These are phyloP conservation scores for Prunella strophiata DNA, from an alignment of 2,797 vertebrate genomes.

Conservation along the genomic window DNA sequence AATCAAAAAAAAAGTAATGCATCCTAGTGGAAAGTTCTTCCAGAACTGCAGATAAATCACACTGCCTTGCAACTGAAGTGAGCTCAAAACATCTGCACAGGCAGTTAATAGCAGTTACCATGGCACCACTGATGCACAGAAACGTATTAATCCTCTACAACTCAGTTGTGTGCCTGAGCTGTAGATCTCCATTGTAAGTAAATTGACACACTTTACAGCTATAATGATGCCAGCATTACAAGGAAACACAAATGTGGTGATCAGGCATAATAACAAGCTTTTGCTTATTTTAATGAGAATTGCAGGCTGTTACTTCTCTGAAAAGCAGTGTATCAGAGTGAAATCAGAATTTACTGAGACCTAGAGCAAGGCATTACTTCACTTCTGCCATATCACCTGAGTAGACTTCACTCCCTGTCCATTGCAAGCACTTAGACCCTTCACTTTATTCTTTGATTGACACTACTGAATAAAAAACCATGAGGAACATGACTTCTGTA, in stretches of 20 bases:
- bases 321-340: background rate
- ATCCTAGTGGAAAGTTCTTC: background rate
- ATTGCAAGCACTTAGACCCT: background rate
- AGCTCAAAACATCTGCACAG: background rate
- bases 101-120: constrained; percentile 33
- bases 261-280: constrained; percentile 14
- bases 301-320: background rate
- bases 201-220: constrained; percentile 28
- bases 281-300: constrained; percentile 26
- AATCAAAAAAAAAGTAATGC: background rate
- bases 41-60: background rate
- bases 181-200: background rate
- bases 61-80: background rate
- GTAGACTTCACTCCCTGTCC: background rate
- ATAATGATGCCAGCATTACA: background rate
- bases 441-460: background rate
- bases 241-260: constrained; percentile 12
- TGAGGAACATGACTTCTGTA: background rate
- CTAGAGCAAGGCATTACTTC: background rate
- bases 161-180: background rate
- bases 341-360: constrained; percentile 4
- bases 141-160: background rate
- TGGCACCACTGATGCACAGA: background rate
- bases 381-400: background rate
- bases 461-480: background rate